phyloP scores from a whole-genome alignment of 2,797 vertebrate genomes.

The Ceryle rudis region DNA sequence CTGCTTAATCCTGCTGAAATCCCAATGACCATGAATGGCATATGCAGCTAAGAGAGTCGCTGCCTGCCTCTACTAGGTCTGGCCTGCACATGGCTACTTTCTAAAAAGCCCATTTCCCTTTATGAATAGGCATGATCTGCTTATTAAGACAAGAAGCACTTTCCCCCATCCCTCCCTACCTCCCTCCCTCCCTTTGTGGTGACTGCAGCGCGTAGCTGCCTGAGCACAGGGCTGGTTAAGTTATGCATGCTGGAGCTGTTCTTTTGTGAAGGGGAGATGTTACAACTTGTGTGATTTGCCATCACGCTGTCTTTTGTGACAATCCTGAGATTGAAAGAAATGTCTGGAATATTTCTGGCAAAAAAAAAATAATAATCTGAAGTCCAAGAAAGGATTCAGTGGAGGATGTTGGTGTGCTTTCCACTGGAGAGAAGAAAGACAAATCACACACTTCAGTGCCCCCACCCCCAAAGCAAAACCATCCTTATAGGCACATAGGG shows the following conservation, averaged over 20 bases:
- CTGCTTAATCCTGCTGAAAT: background rate
- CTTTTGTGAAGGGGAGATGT: conserved; percentile 67
- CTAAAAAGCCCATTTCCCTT: background rate
- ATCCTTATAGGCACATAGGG: background rate
- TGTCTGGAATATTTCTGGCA: conserved; percentile 42
- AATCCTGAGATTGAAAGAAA: conserved; percentile 25
- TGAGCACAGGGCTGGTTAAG: conserved; percentile 33
- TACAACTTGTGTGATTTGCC: conserved; percentile 67
- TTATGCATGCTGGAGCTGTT: conserved; percentile 67
- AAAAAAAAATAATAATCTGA: background rate
- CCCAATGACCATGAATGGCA: background rate
- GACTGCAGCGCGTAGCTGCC: background rate
- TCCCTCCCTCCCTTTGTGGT: conserved; percentile 17
- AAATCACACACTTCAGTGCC: conserved; percentile 3
- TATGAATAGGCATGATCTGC: conserved; percentile 61
- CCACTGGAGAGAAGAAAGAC: conserved; percentile 7
- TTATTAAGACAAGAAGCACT: conserved; percentile 56
- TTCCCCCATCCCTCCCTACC: background rate
- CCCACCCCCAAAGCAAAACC: background rate
- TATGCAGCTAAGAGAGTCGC: background rate
- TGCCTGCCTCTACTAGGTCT: background rate
- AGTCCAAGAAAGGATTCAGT: conserved; percentile 14
- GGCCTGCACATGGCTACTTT: background rate
- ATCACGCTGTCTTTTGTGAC: conserved; percentile 65
- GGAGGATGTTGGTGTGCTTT: background rate